These are phyloP conservation scores for Eptesicus fuscus DNA, from an alignment of 2,113 vertebrate genomes.

Conservation along the genomic window DNA sequence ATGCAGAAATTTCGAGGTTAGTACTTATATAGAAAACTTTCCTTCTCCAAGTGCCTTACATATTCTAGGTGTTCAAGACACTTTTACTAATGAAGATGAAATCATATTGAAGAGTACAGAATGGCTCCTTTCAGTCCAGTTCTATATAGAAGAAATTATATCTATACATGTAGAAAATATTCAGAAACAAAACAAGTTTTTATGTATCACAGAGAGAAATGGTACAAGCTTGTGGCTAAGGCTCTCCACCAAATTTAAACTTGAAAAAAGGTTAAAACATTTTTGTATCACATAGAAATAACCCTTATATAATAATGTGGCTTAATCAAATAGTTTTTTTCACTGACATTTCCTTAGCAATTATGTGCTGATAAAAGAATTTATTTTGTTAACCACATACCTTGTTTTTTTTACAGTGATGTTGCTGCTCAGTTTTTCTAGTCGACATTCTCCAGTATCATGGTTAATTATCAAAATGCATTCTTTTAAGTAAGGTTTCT, in stretches of 20 bases:
- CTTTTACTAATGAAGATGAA: constrained; percentile 25
- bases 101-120: neutral
- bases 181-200: constrained; percentile 37
- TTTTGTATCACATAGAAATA: neutral
- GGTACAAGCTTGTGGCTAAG: neutral
- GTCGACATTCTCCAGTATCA: constrained; percentile 97
- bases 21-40: constrained; percentile 25
- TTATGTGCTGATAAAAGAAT: neutral
- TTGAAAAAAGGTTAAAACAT: constrained; percentile 28
- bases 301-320: neutral
- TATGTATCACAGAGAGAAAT: neutral
- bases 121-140: neutral
- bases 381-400: constrained; percentile 78
- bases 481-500: constrained; percentile 96
- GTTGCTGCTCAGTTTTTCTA: constrained; percentile 98
- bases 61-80: constrained; percentile 15
- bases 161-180: neutral
- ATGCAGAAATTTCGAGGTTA: neutral
- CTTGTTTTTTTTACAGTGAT: constrained; percentile 99
- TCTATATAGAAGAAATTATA: constrained; percentile 6
- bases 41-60: neutral
- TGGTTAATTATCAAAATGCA: constrained; percentile 99
- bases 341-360: constrained; percentile 8
- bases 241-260: constrained; percentile 29
- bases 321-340: constrained; percentile 23